Evolutionary conservation across 2,888 invertebrate species (phyloP).

Genomic region (Diarsia dahlii): DNA sequence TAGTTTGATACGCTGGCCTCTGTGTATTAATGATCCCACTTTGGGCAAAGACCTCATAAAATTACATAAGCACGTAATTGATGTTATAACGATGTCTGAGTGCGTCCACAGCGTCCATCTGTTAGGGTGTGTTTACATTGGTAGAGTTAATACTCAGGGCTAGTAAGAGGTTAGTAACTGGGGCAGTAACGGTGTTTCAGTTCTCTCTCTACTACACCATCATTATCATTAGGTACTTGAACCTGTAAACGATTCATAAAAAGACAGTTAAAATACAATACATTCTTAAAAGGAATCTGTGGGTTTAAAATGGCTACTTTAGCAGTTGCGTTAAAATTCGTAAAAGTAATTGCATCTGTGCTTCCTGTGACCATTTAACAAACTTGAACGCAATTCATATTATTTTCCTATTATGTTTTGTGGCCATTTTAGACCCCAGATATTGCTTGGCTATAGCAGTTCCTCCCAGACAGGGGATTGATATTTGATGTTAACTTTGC

Average conservation of each 20-base stretch:
- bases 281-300: background rate
- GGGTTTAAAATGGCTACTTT: too few relatives aligned
- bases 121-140: slow-evolving; percentile 9
- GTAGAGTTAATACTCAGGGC: background rate
- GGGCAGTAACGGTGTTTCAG: slow-evolving; percentile 2
- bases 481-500: too few relatives aligned
- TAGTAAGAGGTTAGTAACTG: background rate
- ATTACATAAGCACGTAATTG: slow-evolving; percentile 47
- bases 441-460: too few relatives aligned
- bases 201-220: background rate
- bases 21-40: slow-evolving; percentile 20
- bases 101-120: slow-evolving; percentile 5
- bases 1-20: too few relatives aligned
- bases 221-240: background rate
- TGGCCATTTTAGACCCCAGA: too few relatives aligned
- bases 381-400: too few relatives aligned
- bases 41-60: slow-evolving; percentile 57
- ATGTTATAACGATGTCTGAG: slow-evolving; percentile 25
- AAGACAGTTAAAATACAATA: background rate
- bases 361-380: too few relatives aligned
- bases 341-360: too few relatives aligned
- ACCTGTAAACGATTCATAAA: background rate
- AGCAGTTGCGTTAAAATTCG: too few relatives aligned
- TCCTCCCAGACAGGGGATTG: too few relatives aligned
- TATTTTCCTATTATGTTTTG: too few relatives aligned